Evolutionary conservation across 1,140 invertebrate genomes (phyloP).

Genomic region (Gerris buenoi): DNA sequence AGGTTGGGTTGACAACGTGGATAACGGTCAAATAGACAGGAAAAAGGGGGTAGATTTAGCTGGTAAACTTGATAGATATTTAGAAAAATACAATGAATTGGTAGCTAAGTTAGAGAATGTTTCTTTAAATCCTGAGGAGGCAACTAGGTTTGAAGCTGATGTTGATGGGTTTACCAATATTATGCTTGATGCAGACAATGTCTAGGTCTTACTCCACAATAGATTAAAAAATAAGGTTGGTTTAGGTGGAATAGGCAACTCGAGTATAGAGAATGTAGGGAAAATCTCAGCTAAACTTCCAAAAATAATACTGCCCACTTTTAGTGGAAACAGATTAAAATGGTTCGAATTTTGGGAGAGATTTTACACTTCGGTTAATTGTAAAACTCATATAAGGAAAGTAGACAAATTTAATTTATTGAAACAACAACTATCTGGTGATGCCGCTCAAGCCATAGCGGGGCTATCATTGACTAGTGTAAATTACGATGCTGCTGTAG

Average conservation of each 20-base stretch:
- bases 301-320: neutral
- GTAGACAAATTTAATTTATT: neutral
- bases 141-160: neutral
- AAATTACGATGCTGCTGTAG: neutral
- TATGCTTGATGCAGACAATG: neutral
- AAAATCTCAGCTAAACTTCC: neutral
- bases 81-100: neutral
- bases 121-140: neutral
- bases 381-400: neutral
- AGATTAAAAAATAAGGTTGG: neutral
- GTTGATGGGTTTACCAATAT: neutral
- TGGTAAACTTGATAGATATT: neutral
- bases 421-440: neutral
- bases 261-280: neutral
- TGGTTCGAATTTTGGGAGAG: neutral
- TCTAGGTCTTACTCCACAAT: neutral
- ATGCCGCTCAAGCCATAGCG: neutral
- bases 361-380: neutral
- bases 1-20: neutral
- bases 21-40: neutral
- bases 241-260: neutral
- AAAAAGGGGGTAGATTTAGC: neutral
- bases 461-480: neutral
- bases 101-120: neutral
- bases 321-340: neutral